A percentile compares a stretch with the other conserved stretches of the same genome.
Evolutionary conservation across 1,140 invertebrate genomes (phyloP).

Genomic region (Apis cerana): DNA sequence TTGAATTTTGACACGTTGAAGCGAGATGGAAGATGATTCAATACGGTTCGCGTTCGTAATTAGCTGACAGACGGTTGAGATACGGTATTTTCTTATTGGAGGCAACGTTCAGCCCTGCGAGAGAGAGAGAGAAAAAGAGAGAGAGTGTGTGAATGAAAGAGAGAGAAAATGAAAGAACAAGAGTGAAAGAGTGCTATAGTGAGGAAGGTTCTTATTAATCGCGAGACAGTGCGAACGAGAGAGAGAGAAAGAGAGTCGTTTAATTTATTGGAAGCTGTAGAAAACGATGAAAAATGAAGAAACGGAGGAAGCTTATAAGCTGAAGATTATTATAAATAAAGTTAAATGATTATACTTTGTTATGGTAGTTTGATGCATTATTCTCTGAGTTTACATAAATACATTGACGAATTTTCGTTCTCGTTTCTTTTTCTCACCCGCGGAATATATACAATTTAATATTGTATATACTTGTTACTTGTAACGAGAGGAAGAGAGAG

Average conservation of each 20-base stretch:
- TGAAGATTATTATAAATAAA: constrained; percentile 52
- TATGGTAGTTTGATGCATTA: constrained; percentile 44
- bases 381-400: constrained; percentile 22
- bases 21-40: background rate
- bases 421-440: background rate
- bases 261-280: constrained; percentile 46
- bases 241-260: constrained; percentile 5
- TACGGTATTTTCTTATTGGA: constrained; percentile 38
- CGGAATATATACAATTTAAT: background rate
- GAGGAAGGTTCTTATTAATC: constrained; percentile 29
- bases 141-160: background rate
- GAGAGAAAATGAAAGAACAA: background rate
- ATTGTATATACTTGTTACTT: constrained; percentile 36
- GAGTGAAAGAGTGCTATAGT: background rate
- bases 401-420: background rate
- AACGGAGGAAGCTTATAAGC: constrained; percentile 39
- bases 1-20: background rate
- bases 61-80: constrained; percentile 10
- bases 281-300: background rate
- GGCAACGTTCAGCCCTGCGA: constrained; percentile 32
- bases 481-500: constrained; percentile 13
- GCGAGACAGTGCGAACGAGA: constrained; percentile 11
- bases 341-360: constrained; percentile 54
- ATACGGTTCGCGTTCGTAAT: constrained; percentile 12
- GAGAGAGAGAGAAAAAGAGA: constrained; percentile 16